A percentile compares a stretch with the other conserved stretches of the same genome.
Evolutionary conservation across 2,797 vertebrate species (phyloP).

Genomic region (Sebastes kiyomatsui): DNA sequence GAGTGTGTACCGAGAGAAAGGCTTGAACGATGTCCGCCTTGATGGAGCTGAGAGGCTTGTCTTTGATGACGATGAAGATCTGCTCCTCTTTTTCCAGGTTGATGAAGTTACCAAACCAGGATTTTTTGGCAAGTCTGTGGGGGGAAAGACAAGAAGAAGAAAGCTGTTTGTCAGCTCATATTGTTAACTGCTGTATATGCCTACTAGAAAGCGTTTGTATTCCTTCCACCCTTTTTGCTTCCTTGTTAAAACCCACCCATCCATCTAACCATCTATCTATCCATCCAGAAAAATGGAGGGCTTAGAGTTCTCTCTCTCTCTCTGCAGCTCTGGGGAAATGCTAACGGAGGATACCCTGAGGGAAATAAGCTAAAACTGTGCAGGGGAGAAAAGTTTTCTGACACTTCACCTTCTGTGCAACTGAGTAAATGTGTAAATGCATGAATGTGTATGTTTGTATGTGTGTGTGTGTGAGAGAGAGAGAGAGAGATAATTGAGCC

Average conservation of each 20-base stretch:
- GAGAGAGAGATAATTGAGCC: constrained; percentile 30
- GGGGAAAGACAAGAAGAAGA: background rate
- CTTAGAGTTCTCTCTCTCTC: background rate
- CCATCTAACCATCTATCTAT: background rate
- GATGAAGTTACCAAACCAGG: constrained; percentile 99
- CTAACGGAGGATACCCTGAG: constrained; percentile 29
- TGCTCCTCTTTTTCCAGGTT: constrained; percentile 98
- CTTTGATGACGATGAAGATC: constrained; percentile 97
- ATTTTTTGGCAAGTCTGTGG: constrained; percentile 98
- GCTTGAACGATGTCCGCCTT: constrained; percentile 99
- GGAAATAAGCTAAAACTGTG: constrained; percentile 57
- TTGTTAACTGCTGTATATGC: background rate
- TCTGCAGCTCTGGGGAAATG: constrained; percentile 26
- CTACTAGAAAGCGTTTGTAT: background rate
- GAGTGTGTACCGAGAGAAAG: constrained; percentile 90
- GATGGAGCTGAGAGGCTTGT: constrained; percentile 98
- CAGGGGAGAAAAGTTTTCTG: constrained; percentile 47
- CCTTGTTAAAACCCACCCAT: background rate
- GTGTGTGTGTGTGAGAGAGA: background rate
- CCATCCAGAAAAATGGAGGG: constrained; percentile 1
- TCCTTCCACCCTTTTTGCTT: background rate
- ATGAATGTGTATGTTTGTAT: background rate
- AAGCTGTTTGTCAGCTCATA: background rate
- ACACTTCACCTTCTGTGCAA: constrained; percentile 52
- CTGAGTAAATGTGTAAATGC: background rate